Base-by-base conservation (phyloP, 1,140 invertebrate species). In the Macrosteles quadrilineatus region DNA sequence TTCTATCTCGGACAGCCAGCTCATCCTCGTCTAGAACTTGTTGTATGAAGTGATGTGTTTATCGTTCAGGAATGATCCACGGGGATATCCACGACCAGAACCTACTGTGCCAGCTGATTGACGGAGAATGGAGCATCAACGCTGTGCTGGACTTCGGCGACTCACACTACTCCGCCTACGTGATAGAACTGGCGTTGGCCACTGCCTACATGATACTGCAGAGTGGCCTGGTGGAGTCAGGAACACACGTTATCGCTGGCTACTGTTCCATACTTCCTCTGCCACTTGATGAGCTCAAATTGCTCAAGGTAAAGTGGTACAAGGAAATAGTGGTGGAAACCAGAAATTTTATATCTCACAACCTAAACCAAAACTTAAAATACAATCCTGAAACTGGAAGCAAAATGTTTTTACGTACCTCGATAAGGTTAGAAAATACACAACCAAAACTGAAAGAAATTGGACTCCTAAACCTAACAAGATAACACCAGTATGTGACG, bases 11-110 rank as follows among this genome's bases (percentile, higher is more conserved):
- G n/a, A n/a, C n/a, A n/a, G n/a, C n/a, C n/a, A n/a, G n/a, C n/a
- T n/a, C n/a, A n/a, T n/a, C n/a, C n/a, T n/a, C n/a, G n/a, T n/a
- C n/a, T n/a, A n/a, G n/a, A n/a, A n/a, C n/a, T n/a, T n/a, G n/a
- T n/a, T n/a, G n/a, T n/a, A n/a, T n/a, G n/a, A n/a, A n/a, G n/a
- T n/a, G n/a, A n/a, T n/a, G n/a, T n/a, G n/a, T n/a, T n/a, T n/a
- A n/a, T n/a, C n/a, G 12, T 64, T 85, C 82, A 79, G 91, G 92
- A 47, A 83, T 93, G 14, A 90, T 97, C 69, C 95, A 97, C 76
- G 95, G 94, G 2, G 95, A 97, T 78, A 83, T 94, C 32, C 97
- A 97, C 76, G 94, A 96, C 76, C 90, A 93, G 76, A 97, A 97
- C 80, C 85, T 97, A 17, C 77, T 97, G 0, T 87, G 94, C 0